Evolutionary conservation across 2,797 vertebrate genomes (phyloP), one percentile per base, ranked within the genome.

Genomic region (Eulemur mongoz): DNA sequence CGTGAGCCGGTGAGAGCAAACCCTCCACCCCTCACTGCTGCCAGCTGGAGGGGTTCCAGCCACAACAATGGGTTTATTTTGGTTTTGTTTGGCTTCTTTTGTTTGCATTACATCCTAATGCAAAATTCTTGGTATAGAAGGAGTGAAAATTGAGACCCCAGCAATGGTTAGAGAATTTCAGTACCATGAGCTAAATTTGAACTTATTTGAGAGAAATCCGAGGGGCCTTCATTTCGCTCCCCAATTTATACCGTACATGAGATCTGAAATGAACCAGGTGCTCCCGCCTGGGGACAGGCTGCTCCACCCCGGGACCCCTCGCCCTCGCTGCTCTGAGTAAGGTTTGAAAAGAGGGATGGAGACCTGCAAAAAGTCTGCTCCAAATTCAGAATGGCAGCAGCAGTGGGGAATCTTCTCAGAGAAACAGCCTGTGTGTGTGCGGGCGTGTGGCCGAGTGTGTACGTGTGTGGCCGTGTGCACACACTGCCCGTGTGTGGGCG

Each of bases 381-480:
- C 38, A 18, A 18, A 3, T 22, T 59, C 54, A 5, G 48, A 18
- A 72, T 7, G 38, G 32, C 14, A 57, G 52, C 13, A 23, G 54
- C 43, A 1, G 1, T 35, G 7, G 1, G 5, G 9, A 22, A 18
- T 17, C 81, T 65, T 14, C 65, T 17, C 32, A 25, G 2, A 25
- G 45, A 72, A 52, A 12, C 0, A 15, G 40, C 54, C 54, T 25
- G 1, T 10, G 9, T 3, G 20, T 3, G 30, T 25, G 52, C 22
- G 4, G 10, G 57, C 10, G 0, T 59, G 65, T 69, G 67, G 27
- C 22, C 1, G 22, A 57, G 22, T 25, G 13, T 61, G 59, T 30
- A 11, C 10, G 27, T 12, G 7, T 48, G 12, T 52, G 50, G 1
- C 17, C 15, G 1, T 50, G 15, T 50, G 50, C 15, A 48, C 48